Conservation (phyloP, 2,888 invertebrate genomes). For the Meta bourneti region DNA sequence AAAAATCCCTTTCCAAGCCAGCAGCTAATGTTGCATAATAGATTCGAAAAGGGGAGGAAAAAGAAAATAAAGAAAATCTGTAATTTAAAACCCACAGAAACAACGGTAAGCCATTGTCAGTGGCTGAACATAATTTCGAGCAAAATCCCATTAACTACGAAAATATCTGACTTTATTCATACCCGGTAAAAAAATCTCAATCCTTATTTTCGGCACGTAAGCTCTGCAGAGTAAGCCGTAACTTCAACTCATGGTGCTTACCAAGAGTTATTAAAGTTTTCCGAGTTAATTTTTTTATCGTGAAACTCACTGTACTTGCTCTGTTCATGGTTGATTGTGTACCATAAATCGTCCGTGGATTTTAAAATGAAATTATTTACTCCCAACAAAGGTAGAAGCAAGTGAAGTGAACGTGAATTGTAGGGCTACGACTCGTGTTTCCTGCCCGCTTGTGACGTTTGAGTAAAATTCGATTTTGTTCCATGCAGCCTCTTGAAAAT, state of each 20-base stretch:
- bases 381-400: not conserved
- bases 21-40: no score
- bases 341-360: not conserved
- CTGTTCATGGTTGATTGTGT: not conserved
- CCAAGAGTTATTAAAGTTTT: not conserved
- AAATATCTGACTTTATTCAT: not conserved
- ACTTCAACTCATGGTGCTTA: not conserved
- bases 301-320: not conserved
- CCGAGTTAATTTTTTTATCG: not conserved
- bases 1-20: no score
- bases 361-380: not conserved
- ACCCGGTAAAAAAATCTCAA: no score
- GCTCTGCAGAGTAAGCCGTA: not conserved
- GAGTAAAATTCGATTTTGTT: no score
- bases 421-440: no score
- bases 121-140: not conserved
- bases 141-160: not conserved
- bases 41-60: not conserved
- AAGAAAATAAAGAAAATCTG: not conserved
- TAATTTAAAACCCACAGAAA: not conserved
- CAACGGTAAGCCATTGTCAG: not conserved
- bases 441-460: no score
- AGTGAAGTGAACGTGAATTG: no score
- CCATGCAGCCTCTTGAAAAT: no score
- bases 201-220: not conserved